Conservation (phyloP, 2,797 vertebrate species). For the Phoeniculus purpureus region DNA sequence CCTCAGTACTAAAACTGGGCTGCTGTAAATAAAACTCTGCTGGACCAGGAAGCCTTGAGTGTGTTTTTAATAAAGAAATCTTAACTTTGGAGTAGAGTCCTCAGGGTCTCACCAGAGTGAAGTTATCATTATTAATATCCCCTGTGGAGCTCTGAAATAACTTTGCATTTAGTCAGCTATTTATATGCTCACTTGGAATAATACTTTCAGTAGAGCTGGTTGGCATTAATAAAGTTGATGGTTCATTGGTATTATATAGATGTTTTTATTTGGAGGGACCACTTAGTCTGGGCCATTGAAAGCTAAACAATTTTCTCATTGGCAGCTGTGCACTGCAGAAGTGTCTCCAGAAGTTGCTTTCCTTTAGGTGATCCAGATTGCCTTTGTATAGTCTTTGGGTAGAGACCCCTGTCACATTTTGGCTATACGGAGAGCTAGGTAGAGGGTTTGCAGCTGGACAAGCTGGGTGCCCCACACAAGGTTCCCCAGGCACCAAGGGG, state of each 20-base stretch:
- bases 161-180: slow-evolving; percentile 28
- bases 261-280: not conserved
- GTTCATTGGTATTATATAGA: not conserved
- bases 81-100: not conserved
- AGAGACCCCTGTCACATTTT: not conserved
- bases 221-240: not conserved
- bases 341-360: not conserved
- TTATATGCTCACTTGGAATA: slow-evolving; percentile 1
- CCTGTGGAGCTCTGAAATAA: not conserved
- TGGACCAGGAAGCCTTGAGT: not conserved
- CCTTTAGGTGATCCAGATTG: not conserved
- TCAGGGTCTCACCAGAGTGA: not conserved
- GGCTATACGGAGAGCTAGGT: not conserved
- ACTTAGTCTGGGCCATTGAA: not conserved
- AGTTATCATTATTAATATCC: not conserved
- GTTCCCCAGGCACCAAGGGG: not conserved
- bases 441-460: not conserved
- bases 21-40: slow-evolving; percentile 32
- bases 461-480: accelerated
- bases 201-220: not conserved
- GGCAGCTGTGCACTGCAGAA: not conserved
- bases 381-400: not conserved
- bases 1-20: not conserved
- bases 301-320: not conserved
- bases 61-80: not conserved